phyloP scores from a whole-genome alignment of 2,797 vertebrate species.

The Carapus acus region DNA sequence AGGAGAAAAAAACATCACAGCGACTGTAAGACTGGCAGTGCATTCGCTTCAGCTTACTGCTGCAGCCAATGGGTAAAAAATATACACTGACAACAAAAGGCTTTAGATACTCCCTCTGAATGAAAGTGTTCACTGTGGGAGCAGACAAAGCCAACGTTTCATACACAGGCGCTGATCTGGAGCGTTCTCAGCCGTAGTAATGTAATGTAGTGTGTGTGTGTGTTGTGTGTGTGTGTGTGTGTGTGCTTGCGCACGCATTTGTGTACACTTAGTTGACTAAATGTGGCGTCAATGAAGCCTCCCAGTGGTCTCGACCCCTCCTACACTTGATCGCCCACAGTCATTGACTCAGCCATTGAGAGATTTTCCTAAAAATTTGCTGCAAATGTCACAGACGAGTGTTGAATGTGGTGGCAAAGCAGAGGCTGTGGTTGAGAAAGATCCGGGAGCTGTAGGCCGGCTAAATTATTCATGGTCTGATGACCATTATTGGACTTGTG shows the following conservation, averaged over 20 bases:
- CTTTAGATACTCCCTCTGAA: constrained; percentile 49
- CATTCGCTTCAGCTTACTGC: constrained; percentile 42
- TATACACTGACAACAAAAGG: constrained; percentile 61
- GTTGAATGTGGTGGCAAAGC: background rate
- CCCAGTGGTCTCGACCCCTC: constrained; percentile 19
- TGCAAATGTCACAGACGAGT: background rate
- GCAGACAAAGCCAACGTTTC: constrained; percentile 60
- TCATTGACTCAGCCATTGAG: constrained; percentile 35
- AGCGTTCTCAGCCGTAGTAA: constrained; percentile 58
- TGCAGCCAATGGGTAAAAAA: constrained; percentile 47
- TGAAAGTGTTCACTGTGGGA: constrained; percentile 63
- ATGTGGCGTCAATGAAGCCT: constrained; percentile 64
- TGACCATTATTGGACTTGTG: too few relatives aligned
- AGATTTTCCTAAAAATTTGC: constrained; percentile 2
- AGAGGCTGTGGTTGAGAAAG: background rate
- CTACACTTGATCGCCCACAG: constrained; percentile 16
- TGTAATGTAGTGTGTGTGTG: constrained; percentile 25
- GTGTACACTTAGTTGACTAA: constrained; percentile 27
- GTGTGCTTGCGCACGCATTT: constrained; percentile 13
- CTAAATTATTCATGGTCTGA: background rate
- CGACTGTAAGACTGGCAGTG: constrained; percentile 40
- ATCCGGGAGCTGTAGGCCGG: background rate
- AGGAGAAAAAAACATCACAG: constrained; percentile 43
- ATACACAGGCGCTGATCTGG: constrained; percentile 60
- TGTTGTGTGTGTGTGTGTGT: constrained; percentile 9